A percentile compares a stretch with the other conserved stretches of the same genome.
Conservation (phyloP, 2,797 vertebrate species). For the Tangara arthus region DNA sequence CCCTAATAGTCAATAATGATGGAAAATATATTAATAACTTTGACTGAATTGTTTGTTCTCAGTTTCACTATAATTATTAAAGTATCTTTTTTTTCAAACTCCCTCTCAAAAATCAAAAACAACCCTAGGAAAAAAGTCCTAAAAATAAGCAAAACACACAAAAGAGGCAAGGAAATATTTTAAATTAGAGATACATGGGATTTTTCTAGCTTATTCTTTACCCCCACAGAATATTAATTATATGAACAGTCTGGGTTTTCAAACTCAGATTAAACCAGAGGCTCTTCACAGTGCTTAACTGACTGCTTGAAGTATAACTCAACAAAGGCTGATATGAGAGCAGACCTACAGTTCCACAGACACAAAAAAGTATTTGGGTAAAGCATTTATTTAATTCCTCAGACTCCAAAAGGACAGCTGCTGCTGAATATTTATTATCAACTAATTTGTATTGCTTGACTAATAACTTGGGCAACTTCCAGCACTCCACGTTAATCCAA, state of each 20-base stretch:
- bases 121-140: neutral
- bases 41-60: neutral
- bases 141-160: neutral
- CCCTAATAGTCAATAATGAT: neutral
- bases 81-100: neutral
- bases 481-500: neutral
- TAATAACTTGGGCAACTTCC: slow-evolving; percentile 45
- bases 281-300: neutral
- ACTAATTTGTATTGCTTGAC: slow-evolving; percentile 52
- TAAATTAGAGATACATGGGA: neutral
- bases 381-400: neutral
- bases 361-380: slow-evolving; percentile 6
- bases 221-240: neutral
- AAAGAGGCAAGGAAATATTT: neutral
- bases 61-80: neutral
- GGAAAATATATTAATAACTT: neutral
- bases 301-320: neutral
- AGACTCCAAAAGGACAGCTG: slow-evolving; percentile 44
- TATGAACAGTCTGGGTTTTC: neutral
- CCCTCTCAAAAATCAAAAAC: neutral
- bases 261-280: neutral
- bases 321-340: neutral
- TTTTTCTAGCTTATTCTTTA: neutral
- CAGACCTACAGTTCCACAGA: neutral
- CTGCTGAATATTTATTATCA: slow-evolving; percentile 63